Conservation (phyloP, 1,140 invertebrate genomes). For the Uloborus diversus region DNA sequence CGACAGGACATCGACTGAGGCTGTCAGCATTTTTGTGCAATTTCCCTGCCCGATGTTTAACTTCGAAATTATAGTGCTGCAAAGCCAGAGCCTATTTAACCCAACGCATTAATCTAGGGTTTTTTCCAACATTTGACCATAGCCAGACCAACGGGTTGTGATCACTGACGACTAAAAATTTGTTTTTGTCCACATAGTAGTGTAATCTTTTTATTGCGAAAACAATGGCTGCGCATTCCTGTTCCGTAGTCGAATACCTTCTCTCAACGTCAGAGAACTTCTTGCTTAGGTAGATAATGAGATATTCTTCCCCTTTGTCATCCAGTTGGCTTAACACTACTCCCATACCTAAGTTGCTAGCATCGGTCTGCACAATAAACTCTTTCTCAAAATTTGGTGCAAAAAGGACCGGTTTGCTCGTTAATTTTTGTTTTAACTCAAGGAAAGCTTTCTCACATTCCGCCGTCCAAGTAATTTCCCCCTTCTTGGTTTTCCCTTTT, state of each 20-base stretch:
- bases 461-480: constrained; percentile 38
- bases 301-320: constrained; percentile 8
- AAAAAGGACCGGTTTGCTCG: constrained; percentile 23
- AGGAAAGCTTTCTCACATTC: constrained; percentile 53
- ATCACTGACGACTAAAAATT: neutral
- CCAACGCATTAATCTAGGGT: neutral
- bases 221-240: constrained; percentile 68
- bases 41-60: constrained; percentile 3
- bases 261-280: constrained; percentile 64
- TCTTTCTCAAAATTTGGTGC: constrained; percentile 15
- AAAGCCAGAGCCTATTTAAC: neutral
- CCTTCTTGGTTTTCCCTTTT: constrained; percentile 8
- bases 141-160: neutral
- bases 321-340: constrained; percentile 51
- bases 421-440: constrained; percentile 41
- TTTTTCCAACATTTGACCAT: neutral
- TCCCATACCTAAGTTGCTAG: constrained; percentile 41
- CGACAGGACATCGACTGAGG: constrained; percentile 7
- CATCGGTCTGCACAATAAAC: constrained; percentile 47
- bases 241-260: constrained; percentile 67
- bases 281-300: constrained; percentile 61
- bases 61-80: neutral
- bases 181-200: constrained; percentile 11
- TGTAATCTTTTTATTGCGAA: constrained; percentile 13
- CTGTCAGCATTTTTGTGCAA: neutral